Base-by-base conservation (phyloP, 2,797 vertebrate species). In the Poecilia velifera region DNA sequence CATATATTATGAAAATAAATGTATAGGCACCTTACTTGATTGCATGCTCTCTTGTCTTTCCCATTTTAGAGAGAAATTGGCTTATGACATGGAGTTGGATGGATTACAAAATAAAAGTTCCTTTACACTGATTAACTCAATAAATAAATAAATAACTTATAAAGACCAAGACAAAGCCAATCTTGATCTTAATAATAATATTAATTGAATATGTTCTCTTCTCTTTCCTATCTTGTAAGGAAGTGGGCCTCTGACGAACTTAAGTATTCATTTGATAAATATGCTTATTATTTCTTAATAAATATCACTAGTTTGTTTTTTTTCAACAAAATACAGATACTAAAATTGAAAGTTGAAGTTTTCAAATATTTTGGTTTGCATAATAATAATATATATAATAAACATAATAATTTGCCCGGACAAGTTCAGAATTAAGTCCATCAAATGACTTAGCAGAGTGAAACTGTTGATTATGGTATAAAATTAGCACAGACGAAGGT, bases 401-500 rank as follows among this genome's bases (percentile, higher is more conserved):
- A 45, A 25, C n/a, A 68, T 20, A 9, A 39, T 22, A 39, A 68
- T 22, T 22, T 41, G 34, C 3, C 7, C 18, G 9, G 18, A 72
- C 1, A 28, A n/a, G 43, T 72, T 72, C 14, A 72, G 6, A 36
- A 73, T 51, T 20, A 34, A 53, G 7, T 8, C 16, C 9, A 49
- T 14, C 31, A 51, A 41, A 43, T n/a, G 16, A 55, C 51, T 16
- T 36, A 25, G 72, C 28, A 10, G 47, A 36, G 39, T 1, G 13
- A 43, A 53, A 34, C 6, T 3, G 59, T 25, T 66, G 31, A 77
- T 41, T n/a, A 39, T 45, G 45, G 8, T 53, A 4, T 62, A 55
- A 76, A 79, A 28, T 74, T 64, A 45, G 25, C 14, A 8, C 13
- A 45, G 73, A 43, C 55, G 34, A 41, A 62, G n/a, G 14, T 78